phyloP scores from a whole-genome alignment of 2,113 vertebrate genomes.

The Anolis sagrei region DNA sequence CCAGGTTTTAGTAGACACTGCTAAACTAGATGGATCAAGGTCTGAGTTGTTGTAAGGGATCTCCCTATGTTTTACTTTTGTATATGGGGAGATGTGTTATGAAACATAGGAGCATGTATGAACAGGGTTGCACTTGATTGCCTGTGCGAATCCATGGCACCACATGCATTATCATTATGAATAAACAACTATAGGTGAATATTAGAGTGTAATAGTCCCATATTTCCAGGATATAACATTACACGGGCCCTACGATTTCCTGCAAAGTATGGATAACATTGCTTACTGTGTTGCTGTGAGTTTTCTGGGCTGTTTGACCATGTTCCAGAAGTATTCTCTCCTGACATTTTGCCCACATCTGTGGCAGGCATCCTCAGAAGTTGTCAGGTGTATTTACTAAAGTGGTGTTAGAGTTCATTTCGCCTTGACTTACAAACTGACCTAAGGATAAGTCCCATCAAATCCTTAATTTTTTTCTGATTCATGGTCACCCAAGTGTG shows the following conservation, averaged over 20 bases:
- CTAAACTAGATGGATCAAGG: not conserved
- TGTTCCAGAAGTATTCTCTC: no score
- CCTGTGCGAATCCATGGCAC: not conserved
- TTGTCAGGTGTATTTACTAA: not conserved
- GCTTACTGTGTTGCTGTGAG: no score
- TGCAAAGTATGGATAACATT: not conserved
- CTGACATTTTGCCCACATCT: no score
- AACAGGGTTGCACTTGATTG: no score
- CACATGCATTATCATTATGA: not conserved
- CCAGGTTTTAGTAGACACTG: not conserved
- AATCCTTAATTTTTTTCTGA: not conserved
- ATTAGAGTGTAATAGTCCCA: not conserved
- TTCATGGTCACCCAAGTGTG: not conserved
- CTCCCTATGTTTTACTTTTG: not conserved
- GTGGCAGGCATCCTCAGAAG: no score
- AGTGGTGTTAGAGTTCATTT: not conserved
- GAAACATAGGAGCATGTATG: not conserved
- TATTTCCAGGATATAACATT: not conserved
- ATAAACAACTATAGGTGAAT: not conserved
- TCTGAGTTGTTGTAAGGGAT: not conserved
- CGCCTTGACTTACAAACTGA: not conserved
- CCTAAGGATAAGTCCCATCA: not conserved
- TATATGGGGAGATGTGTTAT: not conserved
- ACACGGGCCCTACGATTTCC: not conserved
- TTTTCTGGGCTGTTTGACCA: no score